phyloP scores from a whole-genome alignment of 2,888 invertebrate species.

The Agrypnus murinus region DNA sequence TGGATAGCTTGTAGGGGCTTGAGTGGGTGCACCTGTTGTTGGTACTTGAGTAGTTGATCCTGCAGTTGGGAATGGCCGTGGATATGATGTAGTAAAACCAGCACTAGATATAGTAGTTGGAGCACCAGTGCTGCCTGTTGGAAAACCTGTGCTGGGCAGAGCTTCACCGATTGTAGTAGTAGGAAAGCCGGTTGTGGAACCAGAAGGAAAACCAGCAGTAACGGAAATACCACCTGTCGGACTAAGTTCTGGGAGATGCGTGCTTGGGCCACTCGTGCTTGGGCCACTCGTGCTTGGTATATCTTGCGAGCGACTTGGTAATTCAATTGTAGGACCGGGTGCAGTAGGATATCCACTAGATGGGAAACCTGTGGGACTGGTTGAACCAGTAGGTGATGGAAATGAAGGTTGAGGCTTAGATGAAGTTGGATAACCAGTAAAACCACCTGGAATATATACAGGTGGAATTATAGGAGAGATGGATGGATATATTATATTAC shows the following conservation, averaged over 20 bases:
- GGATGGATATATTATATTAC: constrained; percentile 58
- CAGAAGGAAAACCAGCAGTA: constrained; percentile 46
- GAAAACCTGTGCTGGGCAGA: constrained; percentile 51
- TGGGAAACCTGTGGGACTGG: constrained; percentile 40
- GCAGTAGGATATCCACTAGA: constrained; percentile 40
- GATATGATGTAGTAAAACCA: constrained; percentile 48
- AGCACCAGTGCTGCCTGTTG: constrained; percentile 51
- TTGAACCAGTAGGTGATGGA: constrained; percentile 36
- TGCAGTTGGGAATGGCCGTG: constrained; percentile 51
- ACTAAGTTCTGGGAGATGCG: not conserved
- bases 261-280: constrained; percentile 31
- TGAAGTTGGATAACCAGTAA: constrained; percentile 50
- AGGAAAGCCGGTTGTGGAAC: constrained; percentile 58
- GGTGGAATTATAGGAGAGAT: constrained; percentile 54
- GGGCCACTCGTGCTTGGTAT: constrained; percentile 28
- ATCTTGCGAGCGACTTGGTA: constrained; percentile 46
- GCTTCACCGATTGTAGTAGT: constrained; percentile 52
- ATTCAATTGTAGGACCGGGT: constrained; percentile 35
- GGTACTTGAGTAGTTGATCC: constrained; percentile 32
- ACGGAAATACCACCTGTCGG: constrained; percentile 46
- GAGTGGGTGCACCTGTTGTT: constrained; percentile 10
- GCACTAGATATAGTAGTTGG: constrained; percentile 33
- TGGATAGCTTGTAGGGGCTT: not conserved
- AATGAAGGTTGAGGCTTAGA: constrained; percentile 47
- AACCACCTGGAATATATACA: constrained; percentile 40